Base-by-base conservation (phyloP, 2,797 vertebrate species). In the Darevskia nairensis region DNA sequence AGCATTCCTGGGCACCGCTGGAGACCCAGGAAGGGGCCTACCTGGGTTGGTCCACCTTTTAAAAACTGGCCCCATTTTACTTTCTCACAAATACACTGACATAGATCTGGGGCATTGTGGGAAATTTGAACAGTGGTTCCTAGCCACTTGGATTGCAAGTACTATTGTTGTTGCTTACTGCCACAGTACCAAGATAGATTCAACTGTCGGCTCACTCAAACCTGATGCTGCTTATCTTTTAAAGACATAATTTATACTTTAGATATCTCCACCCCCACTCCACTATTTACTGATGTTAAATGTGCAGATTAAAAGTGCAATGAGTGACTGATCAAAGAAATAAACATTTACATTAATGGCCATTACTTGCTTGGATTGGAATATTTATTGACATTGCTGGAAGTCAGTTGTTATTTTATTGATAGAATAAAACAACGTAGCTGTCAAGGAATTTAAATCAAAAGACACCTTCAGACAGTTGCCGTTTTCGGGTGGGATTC, bases 301-400 rank as follows among this genome's bases (percentile, higher is more conserved):
- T 25, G 74, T 76, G 74, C 39, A 76, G 19, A 32, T 74, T n/a
- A 84, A 55, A 80, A 21, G 21, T 59, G 27, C n/a, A 15, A 71
- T 10, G 44, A 71, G 15, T 35, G 29, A 74, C n/a, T 74, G n/a
- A 72, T 29, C 32, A 35, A 50, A 41, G 6, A 32, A 50, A n/a
- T 39, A 23, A 71, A 46, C 41, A 32, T 9, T 10, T 81, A 17
- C 27, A 83, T 64, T 72, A 71, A 35, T 35, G 3, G 44, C 13
- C 32, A 55, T 50, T 72, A 32, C 29, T 55, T 50, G 44, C 55
- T 25, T 84, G 68, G 46, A 83, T 0, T 35, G 82, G 64, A 21
- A 69, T 71, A 86, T 55, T 15, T 86, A 9, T 7, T 90, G 61
- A 80, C 0, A 0, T 84, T 39, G 44, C 0, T 2, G 55, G 79